Evolutionary conservation across 2,888 invertebrate species (phyloP).

Genomic region (Sinodicranocentrus sp.): DNA sequence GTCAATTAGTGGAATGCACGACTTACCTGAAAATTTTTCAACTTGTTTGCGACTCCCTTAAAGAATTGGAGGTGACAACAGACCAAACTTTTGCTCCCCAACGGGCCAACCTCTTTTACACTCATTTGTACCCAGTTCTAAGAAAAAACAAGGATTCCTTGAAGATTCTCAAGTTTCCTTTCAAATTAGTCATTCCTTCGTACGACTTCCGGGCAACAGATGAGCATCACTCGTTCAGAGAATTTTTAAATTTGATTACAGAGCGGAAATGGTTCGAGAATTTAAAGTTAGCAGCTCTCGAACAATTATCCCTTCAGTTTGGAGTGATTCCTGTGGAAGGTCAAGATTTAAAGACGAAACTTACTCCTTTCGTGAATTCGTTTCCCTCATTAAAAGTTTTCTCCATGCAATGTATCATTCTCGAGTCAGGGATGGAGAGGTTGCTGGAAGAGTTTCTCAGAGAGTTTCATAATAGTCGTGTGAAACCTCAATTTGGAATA

Average conservation of each 20-base stretch:
- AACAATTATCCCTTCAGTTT: conserved; percentile 70
- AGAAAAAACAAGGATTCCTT: conserved; percentile 58
- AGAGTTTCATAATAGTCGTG: conserved; percentile 26
- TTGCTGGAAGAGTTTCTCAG: conserved; percentile 57
- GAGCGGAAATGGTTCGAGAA: conserved; percentile 69
- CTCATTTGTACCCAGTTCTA: conserved; percentile 61
- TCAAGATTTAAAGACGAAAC: conserved; percentile 67
- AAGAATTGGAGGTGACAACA: conserved; percentile 71
- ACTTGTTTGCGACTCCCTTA: conserved; percentile 59
- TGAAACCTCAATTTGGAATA: conserved; percentile 62
- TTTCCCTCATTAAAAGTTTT: conserved; percentile 55
- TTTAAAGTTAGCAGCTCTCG: conserved; percentile 50
- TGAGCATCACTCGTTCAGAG: conserved; percentile 73
- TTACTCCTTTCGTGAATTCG: conserved; percentile 71
- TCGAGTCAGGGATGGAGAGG: conserved; percentile 70
- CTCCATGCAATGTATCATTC: conserved; percentile 65
- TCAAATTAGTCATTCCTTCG: conserved; percentile 69
- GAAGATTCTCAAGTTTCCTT: conserved; percentile 71
- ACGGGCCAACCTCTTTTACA: conserved; percentile 69
- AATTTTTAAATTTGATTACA: conserved; percentile 70
- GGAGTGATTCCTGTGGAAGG: conserved; percentile 73
- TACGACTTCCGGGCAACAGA: conserved; percentile 73
- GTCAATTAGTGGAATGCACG: conserved; percentile 73
- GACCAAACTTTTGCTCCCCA: conserved; percentile 75
- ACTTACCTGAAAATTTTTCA: conserved; percentile 73